phyloP scores from a whole-genome alignment of 2,888 invertebrate species.

The Tinea semifulvella region DNA sequence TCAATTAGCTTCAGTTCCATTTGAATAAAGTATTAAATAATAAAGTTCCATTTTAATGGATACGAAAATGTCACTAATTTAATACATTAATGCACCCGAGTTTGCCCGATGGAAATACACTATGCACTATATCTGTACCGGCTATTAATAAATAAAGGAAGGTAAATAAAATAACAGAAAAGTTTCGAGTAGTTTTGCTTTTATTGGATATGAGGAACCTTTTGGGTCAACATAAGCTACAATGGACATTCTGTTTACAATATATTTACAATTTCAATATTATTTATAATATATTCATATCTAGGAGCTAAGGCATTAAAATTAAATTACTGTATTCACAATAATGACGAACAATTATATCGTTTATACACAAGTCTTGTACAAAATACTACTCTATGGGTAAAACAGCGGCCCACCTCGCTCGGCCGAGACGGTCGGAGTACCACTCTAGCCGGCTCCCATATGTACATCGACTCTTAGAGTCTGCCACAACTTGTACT shows the following conservation, averaged over 20 bases:
- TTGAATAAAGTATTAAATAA: no score
- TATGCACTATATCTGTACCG: no score
- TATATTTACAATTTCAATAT: conserved; percentile 64
- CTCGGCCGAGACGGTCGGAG: conserved; percentile 26
- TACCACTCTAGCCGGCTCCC: not conserved
- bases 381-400: conserved; percentile 53
- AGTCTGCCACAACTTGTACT: conserved; percentile 52
- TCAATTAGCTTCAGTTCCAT: no score
- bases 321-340: conserved; percentile 62
- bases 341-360: conserved; percentile 54
- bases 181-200: conserved; percentile 59
- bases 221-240: conserved; percentile 67
- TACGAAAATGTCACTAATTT: no score
- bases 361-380: conserved; percentile 56
- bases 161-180: conserved; percentile 29
- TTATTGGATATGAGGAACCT: conserved; percentile 68
- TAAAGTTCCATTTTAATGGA: no score
- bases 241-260: conserved; percentile 62
- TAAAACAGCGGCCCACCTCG: conserved; percentile 26
- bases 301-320: conserved; percentile 44
- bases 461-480: conserved; percentile 43
- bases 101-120: no score
- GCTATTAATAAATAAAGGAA: not conserved
- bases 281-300: conserved; percentile 50
- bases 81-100: no score